These are phyloP conservation scores for Dolichopus griseipennis DNA, from an alignment of 2,888 invertebrate species.

Conservation along the genomic window DNA sequence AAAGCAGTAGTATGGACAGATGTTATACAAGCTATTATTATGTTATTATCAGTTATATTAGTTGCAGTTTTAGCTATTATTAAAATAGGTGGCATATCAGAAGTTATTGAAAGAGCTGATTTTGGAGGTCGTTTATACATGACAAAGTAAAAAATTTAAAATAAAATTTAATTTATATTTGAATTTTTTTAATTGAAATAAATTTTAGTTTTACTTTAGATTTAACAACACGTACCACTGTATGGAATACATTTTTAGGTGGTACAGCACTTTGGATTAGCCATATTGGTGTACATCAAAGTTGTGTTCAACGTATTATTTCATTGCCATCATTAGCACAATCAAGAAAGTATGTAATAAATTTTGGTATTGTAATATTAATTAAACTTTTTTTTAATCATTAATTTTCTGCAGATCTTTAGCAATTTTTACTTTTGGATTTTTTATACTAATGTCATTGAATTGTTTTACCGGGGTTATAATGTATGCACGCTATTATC, in stretches of 20 bases:
- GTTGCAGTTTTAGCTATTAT: conserved; percentile 32
- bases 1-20: conserved; percentile 44
- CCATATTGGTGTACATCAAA: conserved; percentile 61
- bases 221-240: conserved; percentile 52
- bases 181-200: not conserved
- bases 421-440: conserved; percentile 46
- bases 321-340: conserved; percentile 51
- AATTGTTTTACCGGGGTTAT: conserved; percentile 49
- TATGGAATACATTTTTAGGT: conserved; percentile 54
- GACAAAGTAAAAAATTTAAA: conserved; percentile 27
- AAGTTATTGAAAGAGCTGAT: conserved; percentile 30
- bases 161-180: not conserved
- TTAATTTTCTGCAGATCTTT: conserved; percentile 41
- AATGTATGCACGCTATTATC: conserved; percentile 46
- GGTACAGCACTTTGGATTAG: conserved; percentile 53
- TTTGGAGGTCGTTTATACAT: conserved; percentile 32
- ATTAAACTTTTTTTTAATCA: not conserved
- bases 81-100: conserved; percentile 32
- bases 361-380: not conserved
- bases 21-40: conserved; percentile 35
- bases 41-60: conserved; percentile 33
- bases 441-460: conserved; percentile 45
- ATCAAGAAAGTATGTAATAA: conserved; percentile 45
- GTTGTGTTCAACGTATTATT: conserved; percentile 61
- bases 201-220: conserved; percentile 50